Base-by-base conservation (phyloP, 2,113 vertebrate genomes). In the Pelecanus crispus region DNA sequence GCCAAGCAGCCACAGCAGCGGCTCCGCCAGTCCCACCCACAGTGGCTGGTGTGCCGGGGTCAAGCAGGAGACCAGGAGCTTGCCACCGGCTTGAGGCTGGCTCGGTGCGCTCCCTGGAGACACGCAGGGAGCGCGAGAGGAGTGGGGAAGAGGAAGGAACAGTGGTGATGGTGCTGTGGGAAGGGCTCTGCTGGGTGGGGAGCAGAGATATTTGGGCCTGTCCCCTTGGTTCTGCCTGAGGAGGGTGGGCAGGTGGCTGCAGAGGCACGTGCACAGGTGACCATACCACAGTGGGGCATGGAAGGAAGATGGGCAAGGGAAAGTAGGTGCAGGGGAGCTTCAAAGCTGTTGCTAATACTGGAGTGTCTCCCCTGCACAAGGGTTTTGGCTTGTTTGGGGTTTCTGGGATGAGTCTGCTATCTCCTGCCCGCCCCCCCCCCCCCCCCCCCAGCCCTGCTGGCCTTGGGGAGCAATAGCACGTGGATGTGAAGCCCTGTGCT, bases 281-380 rank as follows among this genome's bases (percentile, higher is more conserved):
- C 62, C 5, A 1, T 26, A 45, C 26, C 32, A 17, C 53, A 11
- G 18, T 5, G 5, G 0, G 38, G 28, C 11, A 2, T 3, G 19
- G 61, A 47, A 67, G 28, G 71, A 70, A 44, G 42, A 24, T 8
- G 32, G 28, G 42, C 34, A 66, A 71, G 67, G 29, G 22, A 26
- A n/a, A 12, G 32, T 20, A 5, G 34, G 3, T 42, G 25, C 16
- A 75, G 32, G 19, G 28, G 47, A 62, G 20, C 21, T 58, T 73
- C 61, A 55, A 47, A 81, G 44, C 63, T 15, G 6, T 25, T 87
- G 47, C 47, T 77, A 7, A 36, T 55, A 34, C 28, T 18, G 42
- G 17, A 16, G 18, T 53, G 24, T 55, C 18, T 55, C 14, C 21
- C 55, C 20, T 38, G n/a, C 38, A 38, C 14, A 38, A 56, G 47